phyloP scores from a whole-genome alignment of 92 coral and sea anemone species.

The Phenganax marumi region DNA sequence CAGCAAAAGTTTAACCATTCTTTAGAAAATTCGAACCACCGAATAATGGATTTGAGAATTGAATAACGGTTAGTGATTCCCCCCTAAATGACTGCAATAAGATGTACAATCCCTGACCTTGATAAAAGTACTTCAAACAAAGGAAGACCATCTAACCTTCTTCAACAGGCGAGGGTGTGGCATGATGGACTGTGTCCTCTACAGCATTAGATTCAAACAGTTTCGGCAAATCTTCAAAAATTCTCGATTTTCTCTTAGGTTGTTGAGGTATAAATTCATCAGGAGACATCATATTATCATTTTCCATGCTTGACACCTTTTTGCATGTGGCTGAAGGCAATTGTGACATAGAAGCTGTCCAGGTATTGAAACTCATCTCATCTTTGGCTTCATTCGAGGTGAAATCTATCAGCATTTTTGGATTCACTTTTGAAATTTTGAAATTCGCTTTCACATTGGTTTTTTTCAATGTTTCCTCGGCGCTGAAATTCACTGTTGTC shows the following conservation, averaged over 20 bases:
- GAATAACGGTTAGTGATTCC: too few species aligned
- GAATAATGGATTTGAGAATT: too few species aligned
- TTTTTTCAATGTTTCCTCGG: background rate
- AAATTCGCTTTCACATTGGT: background rate
- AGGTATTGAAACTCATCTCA: background rate
- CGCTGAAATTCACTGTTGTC: background rate
- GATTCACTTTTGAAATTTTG: background rate
- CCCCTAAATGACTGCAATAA: too few species aligned
- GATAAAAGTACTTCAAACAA: background rate
- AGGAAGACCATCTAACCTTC: background rate
- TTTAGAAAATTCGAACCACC: too few species aligned
- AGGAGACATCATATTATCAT: background rate
- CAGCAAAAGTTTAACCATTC: too few species aligned
- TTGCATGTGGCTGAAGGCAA: background rate
- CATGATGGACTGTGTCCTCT: background rate
- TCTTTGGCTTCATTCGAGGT: too few species aligned
- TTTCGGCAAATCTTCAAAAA: slow-evolving; percentile 33
- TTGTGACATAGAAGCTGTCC: background rate
- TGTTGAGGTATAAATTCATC: background rate
- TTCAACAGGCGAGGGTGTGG: slow-evolving; percentile 1
- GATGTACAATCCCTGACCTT: too few species aligned
- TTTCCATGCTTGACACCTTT: slow-evolving; percentile 8
- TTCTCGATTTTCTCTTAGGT: slow-evolving; percentile 13
- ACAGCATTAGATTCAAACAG: slow-evolving; percentile 19
- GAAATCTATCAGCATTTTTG: too few species aligned